Evolutionary conservation across 2,113 vertebrate species (phyloP).

Genomic region (Oceanites oceanicus): DNA sequence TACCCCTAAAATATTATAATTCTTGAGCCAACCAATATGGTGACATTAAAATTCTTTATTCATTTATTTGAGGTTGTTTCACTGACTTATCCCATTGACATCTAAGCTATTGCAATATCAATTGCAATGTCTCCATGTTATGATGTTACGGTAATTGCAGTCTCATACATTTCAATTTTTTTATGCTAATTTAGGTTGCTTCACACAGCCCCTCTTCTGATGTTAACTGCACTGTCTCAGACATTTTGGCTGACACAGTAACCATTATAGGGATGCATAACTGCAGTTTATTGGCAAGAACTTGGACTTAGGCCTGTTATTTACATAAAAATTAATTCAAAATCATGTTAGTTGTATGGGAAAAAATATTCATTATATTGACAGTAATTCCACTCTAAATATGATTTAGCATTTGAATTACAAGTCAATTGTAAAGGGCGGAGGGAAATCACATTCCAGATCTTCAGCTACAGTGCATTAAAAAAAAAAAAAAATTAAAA

Average conservation of each 20-base stretch:
- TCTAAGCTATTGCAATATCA: slow-evolving; percentile 9
- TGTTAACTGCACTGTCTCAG: background rate
- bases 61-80: slow-evolving; percentile 24
- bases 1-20: background rate
- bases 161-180: background rate
- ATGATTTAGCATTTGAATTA: background rate
- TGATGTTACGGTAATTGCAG: background rate
- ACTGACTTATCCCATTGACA: slow-evolving; percentile 18
- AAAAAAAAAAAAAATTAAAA: no score
- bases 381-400: background rate
- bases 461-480: background rate
- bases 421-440: background rate
- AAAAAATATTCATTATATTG: background rate
- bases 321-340: background rate
- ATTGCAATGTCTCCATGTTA: background rate
- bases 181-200: slow-evolving; percentile 22
- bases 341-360: background rate
- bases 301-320: background rate
- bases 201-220: background rate
- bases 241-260: background rate
- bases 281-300: background rate
- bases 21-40: background rate
- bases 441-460: background rate
- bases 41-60: slow-evolving; percentile 1
- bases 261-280: background rate